Evolutionary conservation across 1,140 invertebrate genomes (phyloP), one percentile per base, ranked within the genome.

Genomic region (Arion vulgaris): DNA sequence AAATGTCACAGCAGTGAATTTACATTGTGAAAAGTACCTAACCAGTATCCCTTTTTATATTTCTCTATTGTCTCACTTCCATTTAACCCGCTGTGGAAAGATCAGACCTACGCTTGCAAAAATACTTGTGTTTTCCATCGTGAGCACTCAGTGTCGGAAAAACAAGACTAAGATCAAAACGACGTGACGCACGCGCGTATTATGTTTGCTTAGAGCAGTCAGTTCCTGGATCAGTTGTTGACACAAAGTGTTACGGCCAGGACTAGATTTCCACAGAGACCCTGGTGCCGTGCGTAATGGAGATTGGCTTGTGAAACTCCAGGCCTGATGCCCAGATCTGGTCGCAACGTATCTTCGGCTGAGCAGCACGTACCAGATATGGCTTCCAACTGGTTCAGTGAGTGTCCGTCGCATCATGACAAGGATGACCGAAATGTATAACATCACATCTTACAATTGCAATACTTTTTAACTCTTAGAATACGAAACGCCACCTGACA

Each of bases 191-290:
- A 75, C 32, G 73, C 73, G 73, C 73, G 9, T 26, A 1, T 39
- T 32, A 28, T 74, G 45, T 75, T 75, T 75, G 73, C n/a, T 53
- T 53, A 49, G 73, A 51, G 73, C 73, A n/a, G 28, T 34, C 23
- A 26, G 73, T 28, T 45, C n/a, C 73, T 19, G 73, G 28, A 39
- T 45, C 17, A 49, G 41, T 75, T 75, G 73, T 75, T 75, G 73
- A 75, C 73, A 1, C 73, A 75, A 45, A 51, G 73, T 51, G 73
- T 75, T 75, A 75, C 73, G 73, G 45, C 23, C 38, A 49, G 17
- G 73, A 15, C 73, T 75, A 34, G 45, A 75, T 75, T 75, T 75
- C 73, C 73, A 75, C 73, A 13, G 73, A 75, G 73, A 75, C 73
- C 49, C 28, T 49, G 32, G 19, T 26, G 73, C 38, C 73, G 45